phyloP scores from a whole-genome alignment of 2,797 vertebrate genomes.

The Lepus townsendii region DNA sequence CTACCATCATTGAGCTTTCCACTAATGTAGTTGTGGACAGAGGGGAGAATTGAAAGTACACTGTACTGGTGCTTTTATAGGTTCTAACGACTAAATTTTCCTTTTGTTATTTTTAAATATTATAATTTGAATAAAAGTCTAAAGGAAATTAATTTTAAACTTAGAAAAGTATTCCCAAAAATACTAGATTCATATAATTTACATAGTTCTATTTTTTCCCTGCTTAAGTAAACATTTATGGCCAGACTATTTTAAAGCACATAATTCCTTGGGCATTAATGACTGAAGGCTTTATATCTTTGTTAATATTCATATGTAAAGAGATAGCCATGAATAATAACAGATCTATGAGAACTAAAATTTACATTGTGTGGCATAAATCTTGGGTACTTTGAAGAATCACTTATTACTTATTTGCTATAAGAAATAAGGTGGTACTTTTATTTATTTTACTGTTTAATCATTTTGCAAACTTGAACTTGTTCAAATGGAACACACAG shows the following conservation, averaged over 20 bases:
- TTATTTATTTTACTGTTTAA: neutral
- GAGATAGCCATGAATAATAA: neutral
- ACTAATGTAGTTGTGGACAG: neutral
- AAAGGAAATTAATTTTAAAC: slow-evolving; percentile 15
- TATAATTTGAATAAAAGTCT: slow-evolving; percentile 30
- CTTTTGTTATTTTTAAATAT: neutral
- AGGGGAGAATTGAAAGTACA: slow-evolving; percentile 3
- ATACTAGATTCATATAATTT: slow-evolving; percentile 1
- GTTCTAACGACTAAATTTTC: neutral
- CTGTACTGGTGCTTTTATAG: neutral
- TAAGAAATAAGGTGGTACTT: neutral
- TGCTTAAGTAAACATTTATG: neutral
- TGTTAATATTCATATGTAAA: neutral
- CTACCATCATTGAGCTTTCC: neutral
- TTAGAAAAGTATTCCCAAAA: neutral
- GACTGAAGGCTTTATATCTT: neutral
- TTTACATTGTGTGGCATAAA: neutral
- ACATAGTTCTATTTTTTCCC: slow-evolving; percentile 8
- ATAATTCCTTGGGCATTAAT: slow-evolving; percentile 24
- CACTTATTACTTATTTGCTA: neutral
- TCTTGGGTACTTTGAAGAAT: neutral
- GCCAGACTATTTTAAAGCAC: neutral
- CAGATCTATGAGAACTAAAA: neutral
- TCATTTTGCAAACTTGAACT: slow-evolving; percentile 13
- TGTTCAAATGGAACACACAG: neutral